Evolutionary conservation across 1,140 invertebrate genomes (phyloP).

Genomic region (Tribolium castaneum): DNA sequence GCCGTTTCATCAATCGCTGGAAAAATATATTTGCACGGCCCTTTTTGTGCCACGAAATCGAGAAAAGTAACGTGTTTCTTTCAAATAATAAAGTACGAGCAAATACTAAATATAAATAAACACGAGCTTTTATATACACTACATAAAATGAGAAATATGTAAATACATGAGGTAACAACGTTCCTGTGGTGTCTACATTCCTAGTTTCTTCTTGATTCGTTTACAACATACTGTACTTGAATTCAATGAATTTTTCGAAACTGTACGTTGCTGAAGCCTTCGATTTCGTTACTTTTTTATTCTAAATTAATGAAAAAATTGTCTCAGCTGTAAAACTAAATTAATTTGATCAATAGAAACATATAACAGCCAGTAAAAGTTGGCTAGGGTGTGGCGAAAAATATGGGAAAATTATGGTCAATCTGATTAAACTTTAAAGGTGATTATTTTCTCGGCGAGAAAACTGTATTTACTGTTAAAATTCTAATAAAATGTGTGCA

Average conservation of each 20-base stretch:
- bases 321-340: too few species aligned
- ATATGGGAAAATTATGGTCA: neutral
- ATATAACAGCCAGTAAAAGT: too few species aligned
- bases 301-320: too few species aligned
- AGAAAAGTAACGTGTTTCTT: neutral
- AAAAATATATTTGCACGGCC: neutral
- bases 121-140: neutral
- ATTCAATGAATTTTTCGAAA: too few species aligned
- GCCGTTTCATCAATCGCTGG: slow-evolving; percentile 11
- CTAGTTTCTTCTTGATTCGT: neutral
- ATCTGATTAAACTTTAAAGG: neutral
- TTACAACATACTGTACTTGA: neutral
- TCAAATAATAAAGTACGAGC: neutral
- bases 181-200: slow-evolving; percentile 1
- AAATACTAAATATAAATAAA: neutral
- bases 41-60: neutral
- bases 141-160: slow-evolving; percentile 10
- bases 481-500: neutral
- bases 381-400: neutral
- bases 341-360: too few species aligned
- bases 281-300: too few species aligned
- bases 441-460: neutral
- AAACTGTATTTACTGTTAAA: neutral
- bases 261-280: too few species aligned
- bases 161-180: neutral